Base-by-base conservation (phyloP, 1,140 invertebrate genomes). In the Pollicipes pollicipes region DNA sequence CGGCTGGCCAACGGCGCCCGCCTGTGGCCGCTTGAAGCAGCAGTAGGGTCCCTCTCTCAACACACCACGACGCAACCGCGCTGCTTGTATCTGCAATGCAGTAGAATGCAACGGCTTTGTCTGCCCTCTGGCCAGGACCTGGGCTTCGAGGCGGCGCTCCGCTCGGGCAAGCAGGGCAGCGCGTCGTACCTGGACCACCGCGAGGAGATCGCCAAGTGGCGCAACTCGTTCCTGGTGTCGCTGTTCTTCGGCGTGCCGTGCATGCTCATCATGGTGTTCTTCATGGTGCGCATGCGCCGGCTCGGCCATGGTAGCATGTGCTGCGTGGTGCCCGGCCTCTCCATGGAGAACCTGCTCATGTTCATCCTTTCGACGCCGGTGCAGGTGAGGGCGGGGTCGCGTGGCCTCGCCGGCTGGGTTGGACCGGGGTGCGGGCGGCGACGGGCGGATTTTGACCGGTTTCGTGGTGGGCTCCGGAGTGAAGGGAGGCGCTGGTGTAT, bases 221-320 rank as follows among this genome's bases (percentile, higher is more conserved):
- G 91, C 67, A 89, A 86, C 72, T 90, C 95, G 10, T 99, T 99
- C 78, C 82, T 98, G 0, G 85, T 97, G 37, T 97, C 95, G 0
- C 78, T 98, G 17, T 81, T 96, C 13, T 99, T 98, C 81, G 97
- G 96, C 29, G 27, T 66, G 64, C 64, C 64, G 10, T 8, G 10
- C 64, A 98, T 99, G 94, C 81, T 91, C 45, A 87, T 92, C 30
- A 99, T 99, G 97, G 87, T 90, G 68, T 97, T 97, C 79, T 97
- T 94, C 78, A 98, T 96, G 93, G 73, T 86, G 24, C 77, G 83
- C 68, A 90, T 93, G 90, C 82, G 83, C 75, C 82, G 45, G 81
- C 79, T 69, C 78, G 83, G 66, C 80, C 80, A 84, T 29, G 80
- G 80, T 35, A 84, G 87, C 69, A 89, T 90, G 87, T 93, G 91